These are phyloP conservation scores for Indri indri DNA, from an alignment of 2,113 vertebrate genomes.

Conservation along the genomic window DNA sequence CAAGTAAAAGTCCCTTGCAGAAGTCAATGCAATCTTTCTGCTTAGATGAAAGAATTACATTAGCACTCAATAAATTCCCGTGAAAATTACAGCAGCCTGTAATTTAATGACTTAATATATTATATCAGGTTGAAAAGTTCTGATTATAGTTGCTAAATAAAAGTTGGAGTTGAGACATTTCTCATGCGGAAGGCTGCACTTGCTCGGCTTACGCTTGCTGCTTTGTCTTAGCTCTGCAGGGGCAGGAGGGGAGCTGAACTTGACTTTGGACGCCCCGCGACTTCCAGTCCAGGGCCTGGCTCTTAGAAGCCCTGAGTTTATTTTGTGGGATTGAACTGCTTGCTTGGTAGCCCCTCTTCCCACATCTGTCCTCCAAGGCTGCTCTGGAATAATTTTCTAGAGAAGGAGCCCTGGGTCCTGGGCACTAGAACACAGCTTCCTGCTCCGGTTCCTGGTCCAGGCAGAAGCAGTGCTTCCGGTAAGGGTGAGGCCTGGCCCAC, in stretches of 20 bases:
- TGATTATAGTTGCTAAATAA: slow-evolving; percentile 82
- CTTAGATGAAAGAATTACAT: slow-evolving; percentile 87
- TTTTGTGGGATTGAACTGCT: not conserved
- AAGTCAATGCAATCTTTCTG: slow-evolving; percentile 86
- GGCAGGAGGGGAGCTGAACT: rapidly evolving
- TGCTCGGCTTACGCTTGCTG: slow-evolving; percentile 51
- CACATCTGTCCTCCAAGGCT: not conserved
- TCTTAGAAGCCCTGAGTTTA: not conserved
- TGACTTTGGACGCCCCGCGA: not conserved
- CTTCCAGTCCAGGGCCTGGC: not conserved
- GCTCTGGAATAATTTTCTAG: not conserved
- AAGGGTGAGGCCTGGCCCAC: not conserved
- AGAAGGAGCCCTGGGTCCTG: not conserved
- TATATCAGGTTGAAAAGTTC: slow-evolving; percentile 77
- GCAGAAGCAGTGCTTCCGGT: not conserved
- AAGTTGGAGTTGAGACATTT: slow-evolving; percentile 74
- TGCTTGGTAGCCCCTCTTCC: not conserved
- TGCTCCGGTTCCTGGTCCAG: not conserved
- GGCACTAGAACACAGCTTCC: not conserved
- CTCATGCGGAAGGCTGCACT: slow-evolving; percentile 60
- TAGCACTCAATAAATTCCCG: slow-evolving; percentile 87
- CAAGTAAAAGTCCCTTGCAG: slow-evolving; percentile 85
- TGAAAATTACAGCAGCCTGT: slow-evolving; percentile 85
- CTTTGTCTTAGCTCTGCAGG: not conserved
- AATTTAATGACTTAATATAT: slow-evolving; percentile 86